A percentile compares a stretch with the other conserved stretches of the same genome.
phyloP scores from a whole-genome alignment of 2,113 vertebrate genomes.

The Suncus etruscus region DNA sequence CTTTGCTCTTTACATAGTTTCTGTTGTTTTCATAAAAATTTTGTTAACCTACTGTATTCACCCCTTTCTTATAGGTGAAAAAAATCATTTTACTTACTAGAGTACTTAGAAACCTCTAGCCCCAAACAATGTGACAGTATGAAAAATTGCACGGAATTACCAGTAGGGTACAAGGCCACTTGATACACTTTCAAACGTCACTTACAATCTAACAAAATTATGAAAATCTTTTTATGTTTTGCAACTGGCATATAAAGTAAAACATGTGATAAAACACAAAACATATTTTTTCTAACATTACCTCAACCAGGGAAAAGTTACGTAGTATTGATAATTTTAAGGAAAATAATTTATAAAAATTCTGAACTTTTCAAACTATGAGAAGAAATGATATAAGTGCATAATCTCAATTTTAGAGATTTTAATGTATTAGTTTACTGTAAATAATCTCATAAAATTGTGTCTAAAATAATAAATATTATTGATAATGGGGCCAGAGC shows the following conservation, averaged over 20 bases:
- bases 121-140: neutral
- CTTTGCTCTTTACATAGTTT: neutral
- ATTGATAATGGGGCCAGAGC: too few relatives aligned
- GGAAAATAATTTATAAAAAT: neutral
- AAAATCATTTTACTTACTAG: neutral
- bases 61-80: neutral
- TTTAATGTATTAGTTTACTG: neutral
- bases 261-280: neutral
- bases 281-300: neutral
- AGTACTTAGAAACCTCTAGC: neutral
- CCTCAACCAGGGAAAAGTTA: neutral
- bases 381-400: constrained; percentile 23
- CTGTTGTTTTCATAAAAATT: constrained; percentile 41
- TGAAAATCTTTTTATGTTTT: neutral
- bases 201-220: neutral
- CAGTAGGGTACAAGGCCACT: neutral
- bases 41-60: neutral
- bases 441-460: neutral
- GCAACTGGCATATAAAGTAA: neutral
- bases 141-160: neutral
- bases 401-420: neutral
- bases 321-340: neutral
- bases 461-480: neutral
- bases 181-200: neutral
- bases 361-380: neutral